A percentile compares a stretch with the other conserved stretches of the same genome.
phyloP scores from a whole-genome alignment of 2,797 vertebrate species.

The Chloroceryle amazona region DNA sequence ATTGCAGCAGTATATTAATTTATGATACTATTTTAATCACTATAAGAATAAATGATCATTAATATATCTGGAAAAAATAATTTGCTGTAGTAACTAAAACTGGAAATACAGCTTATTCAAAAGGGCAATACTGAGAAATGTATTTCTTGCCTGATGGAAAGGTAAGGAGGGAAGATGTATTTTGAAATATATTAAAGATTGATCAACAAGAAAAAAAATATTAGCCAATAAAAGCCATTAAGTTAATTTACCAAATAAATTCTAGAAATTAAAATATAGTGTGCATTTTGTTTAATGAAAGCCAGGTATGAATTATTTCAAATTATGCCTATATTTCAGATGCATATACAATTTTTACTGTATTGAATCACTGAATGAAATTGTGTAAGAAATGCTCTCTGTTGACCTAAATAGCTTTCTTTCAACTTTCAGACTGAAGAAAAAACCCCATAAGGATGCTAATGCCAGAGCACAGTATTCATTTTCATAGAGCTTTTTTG shows the following conservation, averaged over 20 bases:
- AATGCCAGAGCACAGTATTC: neutral
- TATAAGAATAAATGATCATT: neutral
- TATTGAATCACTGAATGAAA: neutral
- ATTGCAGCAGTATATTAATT: neutral
- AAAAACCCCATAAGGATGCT: neutral
- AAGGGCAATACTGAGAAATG: constrained; percentile 35
- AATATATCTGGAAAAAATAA: constrained; percentile 14
- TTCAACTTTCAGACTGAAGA: neutral
- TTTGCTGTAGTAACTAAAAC: constrained; percentile 33
- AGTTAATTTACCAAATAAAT: constrained; percentile 61
- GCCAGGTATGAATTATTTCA: constrained; percentile 33
- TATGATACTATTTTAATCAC: constrained; percentile 37
- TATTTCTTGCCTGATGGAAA: constrained; percentile 40
- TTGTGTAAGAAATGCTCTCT: neutral
- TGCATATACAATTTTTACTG: neutral
- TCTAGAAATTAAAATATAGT: constrained; percentile 38
- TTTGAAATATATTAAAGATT: constrained; percentile 54
- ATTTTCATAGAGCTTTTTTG: neutral
- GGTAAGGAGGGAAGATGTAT: constrained; percentile 30
- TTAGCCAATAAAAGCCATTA: constrained; percentile 54
- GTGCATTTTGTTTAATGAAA: constrained; percentile 35
- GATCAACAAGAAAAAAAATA: constrained; percentile 49
- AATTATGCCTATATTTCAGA: constrained; percentile 28
- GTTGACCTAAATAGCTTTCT: neutral
- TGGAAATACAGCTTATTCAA: constrained; percentile 44